A percentile compares a stretch with the other conserved stretches of the same genome.
phyloP scores from a whole-genome alignment of 1,140 invertebrate genomes.

The Tribolium castaneum region DNA sequence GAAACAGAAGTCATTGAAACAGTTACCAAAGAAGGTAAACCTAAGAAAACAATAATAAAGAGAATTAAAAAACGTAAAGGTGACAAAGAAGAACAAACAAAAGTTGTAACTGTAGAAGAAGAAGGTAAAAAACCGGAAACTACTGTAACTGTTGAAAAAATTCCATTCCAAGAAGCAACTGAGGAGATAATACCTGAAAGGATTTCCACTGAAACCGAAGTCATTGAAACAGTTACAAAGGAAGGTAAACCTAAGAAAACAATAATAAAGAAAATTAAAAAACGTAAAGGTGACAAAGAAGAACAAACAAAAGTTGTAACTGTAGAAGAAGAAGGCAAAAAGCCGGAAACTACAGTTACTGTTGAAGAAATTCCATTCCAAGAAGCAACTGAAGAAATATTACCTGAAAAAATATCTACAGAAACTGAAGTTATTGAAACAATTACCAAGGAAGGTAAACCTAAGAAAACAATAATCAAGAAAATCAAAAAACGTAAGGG shows the following conservation, averaged over 20 bases:
- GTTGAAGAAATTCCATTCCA: slow-evolving; percentile 58
- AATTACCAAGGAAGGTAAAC: slow-evolving; percentile 54
- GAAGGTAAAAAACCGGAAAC: slow-evolving; percentile 53
- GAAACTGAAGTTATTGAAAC: slow-evolving; percentile 58
- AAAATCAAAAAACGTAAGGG: slow-evolving; percentile 59
- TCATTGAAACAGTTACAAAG: slow-evolving; percentile 48
- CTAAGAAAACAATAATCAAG: slow-evolving; percentile 63
- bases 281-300: slow-evolving; percentile 55
- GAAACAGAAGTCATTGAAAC: slow-evolving; percentile 47
- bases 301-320: slow-evolving; percentile 59
- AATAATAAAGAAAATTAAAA: slow-evolving; percentile 56
- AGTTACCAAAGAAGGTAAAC: slow-evolving; percentile 46
- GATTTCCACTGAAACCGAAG: slow-evolving; percentile 49
- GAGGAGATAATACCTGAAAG: slow-evolving; percentile 44
- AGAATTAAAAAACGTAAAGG: slow-evolving; percentile 57
- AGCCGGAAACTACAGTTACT: slow-evolving; percentile 59
- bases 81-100: slow-evolving; percentile 59
- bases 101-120: slow-evolving; percentile 59
- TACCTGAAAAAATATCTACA: not conserved
- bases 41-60: slow-evolving; percentile 49
- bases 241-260: slow-evolving; percentile 55
- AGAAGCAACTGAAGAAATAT: slow-evolving; percentile 57
- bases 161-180: slow-evolving; percentile 52
- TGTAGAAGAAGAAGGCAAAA: slow-evolving; percentile 61
- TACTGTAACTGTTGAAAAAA: slow-evolving; percentile 57